Evolutionary conservation across 2,113 vertebrate genomes (phyloP), one percentile per base, ranked within the genome.

Genomic region (Pterophyllum scalare): DNA sequence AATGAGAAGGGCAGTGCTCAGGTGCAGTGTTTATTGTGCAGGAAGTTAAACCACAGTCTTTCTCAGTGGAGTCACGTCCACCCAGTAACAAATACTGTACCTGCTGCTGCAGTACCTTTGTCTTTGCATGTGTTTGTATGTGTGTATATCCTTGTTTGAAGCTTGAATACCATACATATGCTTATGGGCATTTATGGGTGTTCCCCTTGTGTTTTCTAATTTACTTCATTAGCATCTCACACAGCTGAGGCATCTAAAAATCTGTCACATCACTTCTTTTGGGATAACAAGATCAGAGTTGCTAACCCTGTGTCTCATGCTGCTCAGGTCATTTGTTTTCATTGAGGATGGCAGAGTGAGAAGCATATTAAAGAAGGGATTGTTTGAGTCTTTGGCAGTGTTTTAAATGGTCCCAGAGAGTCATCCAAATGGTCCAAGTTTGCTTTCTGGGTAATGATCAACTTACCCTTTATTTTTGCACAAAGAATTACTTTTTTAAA

Each of bases 301-400:
- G 59, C 75, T 83, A 59, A 61, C 43, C 59, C 64, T 20, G 31
- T 49, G 90, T 86, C 57, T 88, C 70, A 49, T 65, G 87, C 70
- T 75, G 59, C 90, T 91, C 84, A 80, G 82, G 91, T 87, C 89
- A 91, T 87, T 87, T 90, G 82, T 91, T 91, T 82, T 93, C 82
- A 88, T 88, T 88, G 81, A 74, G 83, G 77, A 87, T 59, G 80
- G 80, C 79, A 80, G 80, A 86, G 85, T 87, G 81, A 83, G 77
- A 87, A 17, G 85, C 88, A 90, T 90, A 86, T 89, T 87, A 82
- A 91, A 88, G 75, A 85, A 58, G 78, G 15, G 75, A 85, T 70
- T 83, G 61, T 87, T 77, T 76, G 49, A 59, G 33, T 75, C 54
- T 22, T 59, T 67, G 76, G 78, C 76, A 59, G 24, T n/a, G 5